phyloP scores from a whole-genome alignment of 1,140 invertebrate genomes.

The Apis dorsata region DNA sequence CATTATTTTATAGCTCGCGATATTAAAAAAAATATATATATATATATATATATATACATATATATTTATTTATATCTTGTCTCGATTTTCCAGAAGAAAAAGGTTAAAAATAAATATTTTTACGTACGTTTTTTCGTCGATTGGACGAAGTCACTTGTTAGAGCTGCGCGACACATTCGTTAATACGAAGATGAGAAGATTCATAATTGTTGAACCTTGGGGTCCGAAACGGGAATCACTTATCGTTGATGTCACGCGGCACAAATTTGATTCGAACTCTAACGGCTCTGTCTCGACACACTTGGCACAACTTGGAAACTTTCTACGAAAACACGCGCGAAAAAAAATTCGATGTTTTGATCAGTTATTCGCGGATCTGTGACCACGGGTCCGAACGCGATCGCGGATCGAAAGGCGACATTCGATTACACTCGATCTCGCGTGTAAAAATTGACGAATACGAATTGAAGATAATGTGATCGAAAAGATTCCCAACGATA shows the following conservation, averaged over 20 bases:
- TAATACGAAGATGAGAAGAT: neutral
- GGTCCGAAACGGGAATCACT: slow-evolving; percentile 29
- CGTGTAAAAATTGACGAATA: neutral
- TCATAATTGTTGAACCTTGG: no score
- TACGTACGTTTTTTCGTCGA: slow-evolving; percentile 49
- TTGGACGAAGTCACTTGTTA: neutral
- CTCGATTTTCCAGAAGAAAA: neutral
- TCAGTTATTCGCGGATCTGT: neutral
- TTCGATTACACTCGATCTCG: slow-evolving; percentile 36
- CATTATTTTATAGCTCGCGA: no score
- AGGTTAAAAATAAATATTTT: slow-evolving; percentile 6
- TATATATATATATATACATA: neutral
- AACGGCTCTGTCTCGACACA: slow-evolving; percentile 25
- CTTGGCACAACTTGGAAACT: slow-evolving; percentile 47
- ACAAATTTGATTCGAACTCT: slow-evolving; percentile 27
- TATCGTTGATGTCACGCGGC: slow-evolving; percentile 10
- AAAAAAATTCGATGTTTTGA: slow-evolving; percentile 18
- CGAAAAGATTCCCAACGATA: neutral
- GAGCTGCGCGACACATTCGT: slow-evolving; percentile 2
- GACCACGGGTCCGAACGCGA: neutral
- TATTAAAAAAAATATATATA: no score
- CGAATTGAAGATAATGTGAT: no score
- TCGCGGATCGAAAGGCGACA: slow-evolving; percentile 37
- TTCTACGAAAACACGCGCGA: slow-evolving; percentile 49
- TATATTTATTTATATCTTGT: neutral